Evolutionary conservation across 2,113 vertebrate genomes (phyloP), one percentile per base, ranked within the genome.

Genomic region (Benthochromis sp.): DNA sequence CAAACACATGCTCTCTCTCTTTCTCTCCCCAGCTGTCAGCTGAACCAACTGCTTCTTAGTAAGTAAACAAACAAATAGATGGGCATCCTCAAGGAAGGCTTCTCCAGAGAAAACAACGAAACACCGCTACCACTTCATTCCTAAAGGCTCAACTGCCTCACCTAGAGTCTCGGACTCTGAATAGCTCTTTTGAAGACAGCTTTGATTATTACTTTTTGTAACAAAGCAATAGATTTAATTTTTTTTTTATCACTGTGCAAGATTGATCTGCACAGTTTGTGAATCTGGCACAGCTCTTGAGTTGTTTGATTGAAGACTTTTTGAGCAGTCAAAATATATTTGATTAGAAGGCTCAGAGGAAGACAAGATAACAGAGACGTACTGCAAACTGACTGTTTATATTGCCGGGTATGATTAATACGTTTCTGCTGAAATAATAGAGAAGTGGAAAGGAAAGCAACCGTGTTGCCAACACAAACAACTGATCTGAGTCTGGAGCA

Each of bases 1-100:
- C 7, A 27, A 19, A 2, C 9, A 24, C 34, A 21, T 47, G 40
- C 21, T 45, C 24, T 85, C 76, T 84, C 66, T 85, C 50, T 63
- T 27, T 85, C 47, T 87, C 14, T 82, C 34, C 59, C 7, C 91
- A 95, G 93, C 71, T 89, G 45, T 91, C 86, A 91, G 82, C 81
- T 84, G 66, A 91, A 78, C 45, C 66, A 13, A 53, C 76, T 50
- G 81, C 81, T 83, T 86, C 88, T 87, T 7, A 31, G 87, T 83
- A 91, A 92, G 90, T 31, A 78, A 92, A 89, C 50, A 78, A 53
- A 92, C 82, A 63, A 8, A 73, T 29, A 78, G 36, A 71, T 47
- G 87, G 27, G 27, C 50, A 89, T 87, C 89, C 66, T 92, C 84
- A 12, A 89, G 90, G 89, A 92, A 92, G 50, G 50, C 55, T 31